Evolutionary conservation across 1,140 invertebrate genomes (phyloP), one percentile per base, ranked within the genome.

Genomic region (Papilio aristodemus): DNA sequence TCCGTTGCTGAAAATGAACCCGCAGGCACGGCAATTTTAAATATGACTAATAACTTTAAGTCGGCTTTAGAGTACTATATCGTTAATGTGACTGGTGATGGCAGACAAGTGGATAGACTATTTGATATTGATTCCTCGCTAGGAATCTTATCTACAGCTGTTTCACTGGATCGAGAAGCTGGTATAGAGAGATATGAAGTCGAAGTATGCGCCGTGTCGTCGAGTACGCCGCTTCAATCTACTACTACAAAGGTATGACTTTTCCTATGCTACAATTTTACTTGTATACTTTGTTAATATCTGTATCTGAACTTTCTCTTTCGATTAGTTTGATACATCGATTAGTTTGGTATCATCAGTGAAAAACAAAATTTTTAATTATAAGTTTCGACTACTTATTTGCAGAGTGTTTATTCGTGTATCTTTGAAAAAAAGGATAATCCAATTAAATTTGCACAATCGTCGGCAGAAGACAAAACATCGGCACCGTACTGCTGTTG

Each of bases 111-210:
- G 72, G 96, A 97, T 83, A 94, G 95, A 76, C 93, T 97, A 67
- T 97, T 99, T 85, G 96, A 96, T 78, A 95, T 99, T 74, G 97
- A 99, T 90, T 93, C 95, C 4, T 95, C 96, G 75, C 93, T 96
- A 76, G 98, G 98, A 10, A 95, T 98, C 66, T 88, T 99, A 58
- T 97, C 97, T 6, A 97, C 97, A 5, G 95, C 96, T 1, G 94
- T 94, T 0, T 92, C 95, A 25, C 91, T 99, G 75, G 97, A 99
- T 91, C 92, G 97, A 57, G 98, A 99, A 87, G 92, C 94, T 37
- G 96, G 96, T 1, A 91, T 95, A 7, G 95, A 95, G 74, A 93
- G 92, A 74, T 98, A 98, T 92, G 94, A 96, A 78, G 93, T 98
- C 17, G 95, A 97, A 84, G 94, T 98, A 27, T 96, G 95, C 83